phyloP scores from a whole-genome alignment of 2,797 vertebrate species.

The Sebastes ruberrimus region DNA sequence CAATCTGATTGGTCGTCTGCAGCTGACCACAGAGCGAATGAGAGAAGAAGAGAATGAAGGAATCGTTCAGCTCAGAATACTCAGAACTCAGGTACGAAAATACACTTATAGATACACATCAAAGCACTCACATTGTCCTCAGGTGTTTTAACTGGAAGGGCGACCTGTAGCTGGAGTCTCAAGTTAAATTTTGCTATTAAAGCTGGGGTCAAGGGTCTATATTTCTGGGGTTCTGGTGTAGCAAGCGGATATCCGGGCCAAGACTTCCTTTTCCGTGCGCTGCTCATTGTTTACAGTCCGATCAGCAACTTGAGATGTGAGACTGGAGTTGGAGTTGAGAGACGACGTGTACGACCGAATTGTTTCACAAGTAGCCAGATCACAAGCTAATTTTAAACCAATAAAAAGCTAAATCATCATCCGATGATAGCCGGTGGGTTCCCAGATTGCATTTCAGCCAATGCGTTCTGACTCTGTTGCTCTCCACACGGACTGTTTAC shows the following conservation, averaged over 20 bases:
- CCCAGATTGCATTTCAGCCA: background rate
- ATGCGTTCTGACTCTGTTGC: background rate
- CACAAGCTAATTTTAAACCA: too few species aligned
- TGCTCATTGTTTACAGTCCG: too few species aligned
- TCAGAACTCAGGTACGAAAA: slow-evolving; percentile 91
- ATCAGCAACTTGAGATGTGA: too few species aligned
- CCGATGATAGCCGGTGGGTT: background rate
- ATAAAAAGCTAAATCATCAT: background rate
- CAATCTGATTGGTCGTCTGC: slow-evolving; percentile 95
- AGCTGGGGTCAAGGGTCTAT: too few species aligned
- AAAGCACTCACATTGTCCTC: background rate
- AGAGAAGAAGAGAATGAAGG: slow-evolving; percentile 97
- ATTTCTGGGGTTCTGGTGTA: too few species aligned
- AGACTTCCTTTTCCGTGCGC: too few species aligned
- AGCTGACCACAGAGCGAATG: slow-evolving; percentile 96
- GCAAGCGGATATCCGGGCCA: too few species aligned
- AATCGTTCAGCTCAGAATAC: slow-evolving; percentile 95
- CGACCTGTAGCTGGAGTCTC: background rate
- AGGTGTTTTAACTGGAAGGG: background rate
- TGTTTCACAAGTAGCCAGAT: too few species aligned
- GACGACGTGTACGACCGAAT: too few species aligned
- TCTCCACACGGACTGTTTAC: background rate
- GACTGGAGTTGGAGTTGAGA: too few species aligned
- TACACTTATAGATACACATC: background rate
- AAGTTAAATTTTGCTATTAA: background rate